Conservation (phyloP, 2,888 invertebrate species). For the Melinaea marsaeus region DNA sequence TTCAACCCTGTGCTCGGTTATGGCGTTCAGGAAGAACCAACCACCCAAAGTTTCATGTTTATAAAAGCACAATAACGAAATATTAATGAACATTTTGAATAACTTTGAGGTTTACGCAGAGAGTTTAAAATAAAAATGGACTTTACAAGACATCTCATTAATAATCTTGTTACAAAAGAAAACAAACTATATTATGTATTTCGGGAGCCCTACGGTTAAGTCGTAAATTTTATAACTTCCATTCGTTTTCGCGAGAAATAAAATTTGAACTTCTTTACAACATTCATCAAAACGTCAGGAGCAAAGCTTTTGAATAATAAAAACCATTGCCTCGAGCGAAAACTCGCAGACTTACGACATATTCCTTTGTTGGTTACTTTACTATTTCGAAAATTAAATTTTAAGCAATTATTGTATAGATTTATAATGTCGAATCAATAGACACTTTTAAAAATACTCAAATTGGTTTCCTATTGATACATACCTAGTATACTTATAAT, state of each 20-base stretch:
- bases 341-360: slow-evolving; percentile 27
- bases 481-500: too few relatives aligned
- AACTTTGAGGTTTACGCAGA: background rate
- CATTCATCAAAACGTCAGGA: slow-evolving; percentile 71
- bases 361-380: slow-evolving; percentile 22
- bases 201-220: slow-evolving; percentile 40
- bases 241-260: slow-evolving; percentile 58
- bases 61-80: too few relatives aligned
- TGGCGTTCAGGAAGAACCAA: too few relatives aligned
- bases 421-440: slow-evolving; percentile 17
- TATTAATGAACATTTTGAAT: too few relatives aligned
- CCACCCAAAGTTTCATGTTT: too few relatives aligned
- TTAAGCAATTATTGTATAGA: slow-evolving; percentile 10
- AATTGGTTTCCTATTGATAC: too few relatives aligned
- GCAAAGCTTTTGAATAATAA: slow-evolving; percentile 72
- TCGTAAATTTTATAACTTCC: slow-evolving; percentile 55
- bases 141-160: slow-evolving; percentile 9
- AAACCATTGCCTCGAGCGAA: slow-evolving; percentile 42
- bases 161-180: slow-evolving; percentile 32
- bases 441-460: too few relatives aligned
- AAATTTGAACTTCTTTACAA: slow-evolving; percentile 67
- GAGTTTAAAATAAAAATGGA: slow-evolving; percentile 12
- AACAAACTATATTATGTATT: slow-evolving; percentile 44
- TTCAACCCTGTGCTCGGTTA: too few relatives aligned
- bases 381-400: slow-evolving; percentile 22